Evolutionary conservation across 2,888 invertebrate species (phyloP), one percentile per base, ranked within the genome.

Genomic region (Smittia sp.): DNA sequence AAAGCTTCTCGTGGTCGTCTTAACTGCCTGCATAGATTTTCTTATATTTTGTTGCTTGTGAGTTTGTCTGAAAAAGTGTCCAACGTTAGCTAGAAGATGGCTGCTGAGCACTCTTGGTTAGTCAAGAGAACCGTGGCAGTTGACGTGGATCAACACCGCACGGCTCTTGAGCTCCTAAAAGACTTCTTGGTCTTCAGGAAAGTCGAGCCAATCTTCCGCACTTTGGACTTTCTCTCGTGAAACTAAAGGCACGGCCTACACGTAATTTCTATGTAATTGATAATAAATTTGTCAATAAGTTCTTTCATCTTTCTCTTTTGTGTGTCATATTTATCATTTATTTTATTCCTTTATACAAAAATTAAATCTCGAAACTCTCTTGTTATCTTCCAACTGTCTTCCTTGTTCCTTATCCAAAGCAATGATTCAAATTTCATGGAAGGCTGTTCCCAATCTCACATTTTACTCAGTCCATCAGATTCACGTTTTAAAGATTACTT

Each of bases 181-280:
- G n/a, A n/a, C n/a, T n/a, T n/a, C n/a, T n/a, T n/a, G n/a, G n/a
- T 32, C 32, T 32, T 32, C 9, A 32, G 32, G 9, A 32, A 32
- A 32, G 32, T 32, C 32, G n/a, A 46, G 6, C n/a, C 15, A 46
- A 46, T 3, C 46, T 46, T 11, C n/a, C n/a, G 2, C 46, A 46
- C n/a, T 46, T 46, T 46, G 46, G 46, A 46, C 15, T 46, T 46
- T 32, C 32, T 24, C 20, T 24, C 9, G 63, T 63, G 63, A 22
- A 63, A 25, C 63, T 27, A 63, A 63, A 63, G 63, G 63, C 63
- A 63, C 63, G 63, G 18, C 63, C 63, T 63, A 63, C 63, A 63
- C 27, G 63, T 63, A 63, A 27, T 63, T 63, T 58, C 58, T 58
- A 58, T 58, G 58, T 63, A 25, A 63, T 63, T 63, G 27, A 63